Percentiles rank a stretch among this genome's conserved stretches.
Conservation (phyloP, 1,140 invertebrate genomes). For the Pogonomyrmex californicus region DNA sequence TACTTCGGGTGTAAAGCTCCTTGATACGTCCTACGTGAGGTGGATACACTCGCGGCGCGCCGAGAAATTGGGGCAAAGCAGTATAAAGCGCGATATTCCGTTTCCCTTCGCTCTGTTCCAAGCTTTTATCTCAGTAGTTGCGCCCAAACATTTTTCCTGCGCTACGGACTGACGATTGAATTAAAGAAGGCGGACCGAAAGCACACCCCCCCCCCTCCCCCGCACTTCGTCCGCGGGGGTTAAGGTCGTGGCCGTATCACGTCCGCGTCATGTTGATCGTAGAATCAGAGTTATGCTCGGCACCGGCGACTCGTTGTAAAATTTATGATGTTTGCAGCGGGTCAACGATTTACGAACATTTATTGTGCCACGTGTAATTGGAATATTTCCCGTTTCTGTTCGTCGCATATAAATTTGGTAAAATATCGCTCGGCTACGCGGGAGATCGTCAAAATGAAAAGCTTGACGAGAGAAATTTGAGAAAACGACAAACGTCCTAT, state of each 20-base stretch:
- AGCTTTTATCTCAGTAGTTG: constrained; percentile 42
- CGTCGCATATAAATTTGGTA: constrained; percentile 39
- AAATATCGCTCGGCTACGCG: constrained; percentile 17
- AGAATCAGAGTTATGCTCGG: constrained; percentile 33
- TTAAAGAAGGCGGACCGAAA: constrained; percentile 49
- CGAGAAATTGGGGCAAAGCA: constrained; percentile 58
- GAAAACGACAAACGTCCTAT: background rate
- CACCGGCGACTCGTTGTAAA: constrained; percentile 41
- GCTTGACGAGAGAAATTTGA: constrained; percentile 1
- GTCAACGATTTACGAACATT: constrained; percentile 45
- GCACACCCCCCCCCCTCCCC: background rate
- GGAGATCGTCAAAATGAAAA: background rate
- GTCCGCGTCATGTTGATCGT: constrained; percentile 31
- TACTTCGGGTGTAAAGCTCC: constrained; percentile 69
- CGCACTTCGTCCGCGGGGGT: constrained; percentile 1
- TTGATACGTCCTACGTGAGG: constrained; percentile 70
- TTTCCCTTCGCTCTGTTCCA: constrained; percentile 38
- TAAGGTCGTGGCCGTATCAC: constrained; percentile 47
- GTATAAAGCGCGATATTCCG: constrained; percentile 58
- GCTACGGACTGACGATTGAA: constrained; percentile 57
- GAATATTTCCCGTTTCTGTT: constrained; percentile 4
- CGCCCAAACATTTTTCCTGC: constrained; percentile 48
- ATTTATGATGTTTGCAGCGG: constrained; percentile 53
- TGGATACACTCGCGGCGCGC: constrained; percentile 25
- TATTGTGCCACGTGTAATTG: constrained; percentile 38